Evolutionary conservation across 2,888 invertebrate species (phyloP).

Genomic region (Polylopha cassiicola): DNA sequence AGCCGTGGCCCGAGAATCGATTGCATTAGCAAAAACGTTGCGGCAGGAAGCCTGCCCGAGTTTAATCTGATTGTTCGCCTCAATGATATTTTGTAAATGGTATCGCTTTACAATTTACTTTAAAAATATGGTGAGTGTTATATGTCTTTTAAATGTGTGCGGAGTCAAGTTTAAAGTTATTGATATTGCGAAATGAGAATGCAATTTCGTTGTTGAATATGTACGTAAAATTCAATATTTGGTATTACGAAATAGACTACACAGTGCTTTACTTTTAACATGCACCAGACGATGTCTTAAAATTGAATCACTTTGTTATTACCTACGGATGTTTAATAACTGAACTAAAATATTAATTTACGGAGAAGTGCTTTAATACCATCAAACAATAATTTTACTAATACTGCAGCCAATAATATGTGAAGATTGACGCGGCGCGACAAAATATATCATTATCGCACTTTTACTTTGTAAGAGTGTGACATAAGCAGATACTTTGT

Average conservation of each 20-base stretch:
- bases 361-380: too few species aligned
- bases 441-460: too few species aligned
- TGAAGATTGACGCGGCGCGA: too few species aligned
- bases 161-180: conserved; percentile 33
- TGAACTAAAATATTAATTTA: too few species aligned
- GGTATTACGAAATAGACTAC: conserved; percentile 8
- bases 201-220: conserved; percentile 1
- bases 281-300: too few species aligned
- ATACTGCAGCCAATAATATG: too few species aligned
- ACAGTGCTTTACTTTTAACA: too few species aligned
- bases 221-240: conserved; percentile 12
- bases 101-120: conserved; percentile 39
- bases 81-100: conserved; percentile 50
- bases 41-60: conserved; percentile 31
- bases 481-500: too few species aligned
- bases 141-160: conserved; percentile 30
- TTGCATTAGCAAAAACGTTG: conserved; percentile 36
- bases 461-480: too few species aligned
- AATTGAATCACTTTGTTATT: too few species aligned
- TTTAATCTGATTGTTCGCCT: conserved; percentile 35
- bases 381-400: too few species aligned
- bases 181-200: conserved; percentile 23
- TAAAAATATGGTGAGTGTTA: conserved; percentile 52
- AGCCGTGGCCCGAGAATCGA: conserved; percentile 27
- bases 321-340: too few species aligned